phyloP scores from a whole-genome alignment of 2,797 vertebrate species.

The Cynodonichthys magdalenae region DNA sequence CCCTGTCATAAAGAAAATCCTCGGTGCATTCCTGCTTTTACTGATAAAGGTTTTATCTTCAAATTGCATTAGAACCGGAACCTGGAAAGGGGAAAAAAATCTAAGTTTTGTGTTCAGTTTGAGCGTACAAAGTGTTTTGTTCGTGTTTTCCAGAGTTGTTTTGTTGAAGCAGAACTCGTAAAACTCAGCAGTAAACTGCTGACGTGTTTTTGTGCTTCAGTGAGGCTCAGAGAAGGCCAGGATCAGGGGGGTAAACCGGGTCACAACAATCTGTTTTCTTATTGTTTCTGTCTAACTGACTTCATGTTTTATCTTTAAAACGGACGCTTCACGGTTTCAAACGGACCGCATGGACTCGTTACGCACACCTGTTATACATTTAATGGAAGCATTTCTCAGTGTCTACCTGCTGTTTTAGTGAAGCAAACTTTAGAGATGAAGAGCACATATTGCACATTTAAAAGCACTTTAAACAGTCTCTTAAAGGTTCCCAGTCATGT shows the following conservation, averaged over 20 bases:
- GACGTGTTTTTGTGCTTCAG: neutral
- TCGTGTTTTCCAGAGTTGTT: constrained; percentile 1
- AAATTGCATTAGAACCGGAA: neutral
- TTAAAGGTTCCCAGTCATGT: too few relatives aligned
- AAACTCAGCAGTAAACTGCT: too few relatives aligned
- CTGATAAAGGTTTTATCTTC: constrained; percentile 1
- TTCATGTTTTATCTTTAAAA: neutral
- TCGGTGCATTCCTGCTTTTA: too few relatives aligned
- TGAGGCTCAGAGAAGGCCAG: neutral
- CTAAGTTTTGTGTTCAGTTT: neutral
- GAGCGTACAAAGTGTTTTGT: neutral
- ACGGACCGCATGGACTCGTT: neutral
- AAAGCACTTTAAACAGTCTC: too few relatives aligned
- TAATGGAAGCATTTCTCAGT: neutral
- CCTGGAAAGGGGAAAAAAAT: too few relatives aligned
- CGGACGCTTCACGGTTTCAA: too few relatives aligned
- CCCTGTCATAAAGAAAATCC: too few relatives aligned
- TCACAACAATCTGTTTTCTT: neutral
- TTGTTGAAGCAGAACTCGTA: neutral
- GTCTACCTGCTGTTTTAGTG: neutral
- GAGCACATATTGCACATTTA: too few relatives aligned
- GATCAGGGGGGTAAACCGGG: neutral
- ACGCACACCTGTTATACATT: too few relatives aligned
- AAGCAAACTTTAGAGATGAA: too few relatives aligned
- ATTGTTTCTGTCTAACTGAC: neutral